phyloP scores from a whole-genome alignment of 2,113 vertebrate genomes.

The Notarius quadriscutis region DNA sequence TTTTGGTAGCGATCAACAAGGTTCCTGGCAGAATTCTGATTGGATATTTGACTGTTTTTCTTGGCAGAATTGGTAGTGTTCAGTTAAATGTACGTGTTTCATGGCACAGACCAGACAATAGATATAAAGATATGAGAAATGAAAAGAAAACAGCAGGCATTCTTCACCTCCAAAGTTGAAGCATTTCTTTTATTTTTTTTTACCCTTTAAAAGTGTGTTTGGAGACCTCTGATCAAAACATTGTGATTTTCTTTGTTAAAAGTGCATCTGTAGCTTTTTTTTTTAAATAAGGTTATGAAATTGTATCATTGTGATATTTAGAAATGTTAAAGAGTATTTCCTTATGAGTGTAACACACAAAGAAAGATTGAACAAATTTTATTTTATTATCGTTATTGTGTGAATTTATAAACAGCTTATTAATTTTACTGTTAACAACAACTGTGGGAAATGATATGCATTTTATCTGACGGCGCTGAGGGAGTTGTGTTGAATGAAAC shows the following conservation, averaged over 20 bases:
- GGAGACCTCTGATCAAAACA: not conserved
- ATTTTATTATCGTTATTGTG: not conserved
- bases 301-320: not conserved
- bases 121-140: not conserved
- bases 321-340: not conserved
- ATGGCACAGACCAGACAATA: not conserved
- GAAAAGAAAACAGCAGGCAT: not conserved
- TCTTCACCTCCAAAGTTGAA: not conserved
- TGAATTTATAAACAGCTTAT: not conserved
- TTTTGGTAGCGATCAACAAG: no score
- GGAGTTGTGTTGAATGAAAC: not conserved
- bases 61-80: no score
- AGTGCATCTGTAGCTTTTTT: not conserved
- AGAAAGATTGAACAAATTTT: not conserved
- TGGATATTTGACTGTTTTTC: no score
- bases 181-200: not conserved
- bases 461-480: not conserved
- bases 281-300: not conserved
- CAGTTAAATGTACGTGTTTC: no score
- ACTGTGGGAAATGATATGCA: not conserved
- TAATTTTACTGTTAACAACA: not conserved
- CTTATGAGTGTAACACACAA: not conserved
- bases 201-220: not conserved
- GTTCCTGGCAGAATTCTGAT: no score
- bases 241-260: not conserved